Percentiles rank a stretch among this genome's conserved stretches.
Evolutionary conservation across 2,888 invertebrate genomes (phyloP).

Genomic region (Xestobium rufovillosum): DNA sequence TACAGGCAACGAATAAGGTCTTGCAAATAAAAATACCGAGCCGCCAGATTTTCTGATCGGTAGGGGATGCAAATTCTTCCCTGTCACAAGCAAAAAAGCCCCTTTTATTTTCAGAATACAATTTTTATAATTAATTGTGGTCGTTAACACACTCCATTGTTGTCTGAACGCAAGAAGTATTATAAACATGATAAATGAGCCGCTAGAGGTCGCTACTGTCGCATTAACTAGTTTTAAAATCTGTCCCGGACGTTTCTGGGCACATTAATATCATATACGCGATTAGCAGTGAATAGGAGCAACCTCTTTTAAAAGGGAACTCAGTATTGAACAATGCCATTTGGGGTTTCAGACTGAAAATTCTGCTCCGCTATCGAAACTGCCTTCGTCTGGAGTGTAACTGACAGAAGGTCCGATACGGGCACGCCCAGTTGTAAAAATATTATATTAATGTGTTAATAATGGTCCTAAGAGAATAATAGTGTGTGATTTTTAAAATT

Average conservation of each 20-base stretch:
- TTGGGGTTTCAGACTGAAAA: background rate
- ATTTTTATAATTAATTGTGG: slow-evolving; percentile 33
- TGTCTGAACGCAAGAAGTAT: slow-evolving; percentile 33
- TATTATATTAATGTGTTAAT: slow-evolving; percentile 44
- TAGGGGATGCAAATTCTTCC: no score
- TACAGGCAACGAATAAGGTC: no score
- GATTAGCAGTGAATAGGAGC: slow-evolving; percentile 42
- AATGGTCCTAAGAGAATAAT: slow-evolving; percentile 41
- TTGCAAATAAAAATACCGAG: no score
- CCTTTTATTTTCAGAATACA: slow-evolving; percentile 14
- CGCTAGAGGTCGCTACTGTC: slow-evolving; percentile 40
- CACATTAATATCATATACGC: slow-evolving; percentile 45
- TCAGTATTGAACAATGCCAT: slow-evolving; percentile 29
- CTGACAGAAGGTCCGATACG: slow-evolving; percentile 42
- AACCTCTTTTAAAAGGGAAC: slow-evolving; percentile 34
- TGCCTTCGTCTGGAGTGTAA: slow-evolving; percentile 36
- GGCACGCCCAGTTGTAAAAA: slow-evolving; percentile 43
- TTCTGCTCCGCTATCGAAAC: slow-evolving; percentile 29
- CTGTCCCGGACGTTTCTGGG: slow-evolving; percentile 42
- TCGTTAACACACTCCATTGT: slow-evolving; percentile 38
- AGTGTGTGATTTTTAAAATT: slow-evolving; percentile 35
- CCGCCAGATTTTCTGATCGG: no score
- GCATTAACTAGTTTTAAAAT: slow-evolving; percentile 43
- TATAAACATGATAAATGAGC: slow-evolving; percentile 40
- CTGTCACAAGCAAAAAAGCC: no score